phyloP scores from a whole-genome alignment of 2,888 invertebrate species.

The Andrena fulva region DNA sequence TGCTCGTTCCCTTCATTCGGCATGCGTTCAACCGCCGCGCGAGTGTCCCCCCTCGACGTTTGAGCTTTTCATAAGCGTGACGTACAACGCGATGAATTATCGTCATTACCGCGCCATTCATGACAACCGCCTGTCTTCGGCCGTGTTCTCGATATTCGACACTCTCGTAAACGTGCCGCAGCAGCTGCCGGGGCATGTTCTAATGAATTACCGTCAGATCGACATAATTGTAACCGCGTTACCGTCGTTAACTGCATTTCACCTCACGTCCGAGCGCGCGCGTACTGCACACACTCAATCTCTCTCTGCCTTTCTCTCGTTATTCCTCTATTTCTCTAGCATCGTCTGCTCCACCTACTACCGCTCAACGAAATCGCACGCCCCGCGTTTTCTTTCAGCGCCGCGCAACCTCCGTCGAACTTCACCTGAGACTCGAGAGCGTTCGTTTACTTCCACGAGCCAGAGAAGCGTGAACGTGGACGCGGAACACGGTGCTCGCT shows the following conservation, averaged over 20 bases:
- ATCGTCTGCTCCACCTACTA: background rate
- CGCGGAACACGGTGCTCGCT: background rate
- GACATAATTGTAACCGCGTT: slow-evolving; percentile 62
- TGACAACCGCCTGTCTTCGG: slow-evolving; percentile 60
- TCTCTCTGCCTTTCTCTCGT: background rate
- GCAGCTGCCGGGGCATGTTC: slow-evolving; percentile 19
- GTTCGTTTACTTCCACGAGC: slow-evolving; percentile 2
- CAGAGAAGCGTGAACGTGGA: slow-evolving; percentile 21
- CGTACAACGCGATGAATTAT: slow-evolving; percentile 60
- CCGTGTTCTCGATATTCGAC: slow-evolving; percentile 57
- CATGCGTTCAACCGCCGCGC: background rate
- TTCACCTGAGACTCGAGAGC: background rate
- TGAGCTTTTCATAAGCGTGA: slow-evolving; percentile 46
- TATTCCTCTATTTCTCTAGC: background rate
- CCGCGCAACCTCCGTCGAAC: background rate
- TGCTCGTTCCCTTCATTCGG: background rate
- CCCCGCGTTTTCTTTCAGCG: slow-evolving; percentile 6
- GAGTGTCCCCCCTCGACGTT: slow-evolving; percentile 22
- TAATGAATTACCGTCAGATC: slow-evolving; percentile 60
- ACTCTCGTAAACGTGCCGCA: slow-evolving; percentile 51
- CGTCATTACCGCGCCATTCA: slow-evolving; percentile 57
- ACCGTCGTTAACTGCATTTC: slow-evolving; percentile 51
- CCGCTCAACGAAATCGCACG: background rate
- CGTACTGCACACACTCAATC: background rate
- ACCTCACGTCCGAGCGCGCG: background rate